phyloP scores from a whole-genome alignment of 2,888 invertebrate genomes.

The Pycnomerus fuliginosus region DNA sequence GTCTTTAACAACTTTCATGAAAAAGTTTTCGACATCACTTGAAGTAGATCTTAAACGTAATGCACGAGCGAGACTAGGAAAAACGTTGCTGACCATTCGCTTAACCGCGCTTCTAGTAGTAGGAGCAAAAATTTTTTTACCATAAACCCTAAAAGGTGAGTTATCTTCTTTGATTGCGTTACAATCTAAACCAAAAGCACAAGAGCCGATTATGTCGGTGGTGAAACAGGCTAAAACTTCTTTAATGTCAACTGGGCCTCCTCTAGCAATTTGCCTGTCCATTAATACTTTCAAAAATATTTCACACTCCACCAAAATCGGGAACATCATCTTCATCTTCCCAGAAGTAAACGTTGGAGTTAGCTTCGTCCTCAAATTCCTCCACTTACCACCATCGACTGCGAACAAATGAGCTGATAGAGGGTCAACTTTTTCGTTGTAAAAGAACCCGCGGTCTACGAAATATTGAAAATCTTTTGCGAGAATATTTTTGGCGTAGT shows the following conservation, averaged over 20 bases:
- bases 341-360: too few species aligned
- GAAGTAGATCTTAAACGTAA: slow-evolving; percentile 7
- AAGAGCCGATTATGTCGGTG: slow-evolving; percentile 55
- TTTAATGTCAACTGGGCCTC: slow-evolving; percentile 48
- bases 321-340: slow-evolving; percentile 51
- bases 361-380: too few species aligned
- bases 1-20: slow-evolving; percentile 48
- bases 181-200: slow-evolving; percentile 61
- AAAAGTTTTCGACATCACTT: slow-evolving; percentile 45
- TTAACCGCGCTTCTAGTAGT: slow-evolving; percentile 21
- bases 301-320: slow-evolving; percentile 39
- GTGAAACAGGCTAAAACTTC: slow-evolving; percentile 52
- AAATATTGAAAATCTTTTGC: too few species aligned
- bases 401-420: too few species aligned
- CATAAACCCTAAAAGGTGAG: slow-evolving; percentile 49
- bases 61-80: too few species aligned
- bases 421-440: too few species aligned
- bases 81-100: too few species aligned
- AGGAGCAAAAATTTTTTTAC: slow-evolving; percentile 21
- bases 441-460: too few species aligned
- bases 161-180: slow-evolving; percentile 57
- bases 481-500: too few species aligned
- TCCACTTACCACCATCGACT: too few species aligned
- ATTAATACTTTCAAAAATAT: slow-evolving; percentile 38
- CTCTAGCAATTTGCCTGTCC: slow-evolving; percentile 25